Conservation (phyloP, 2,113 vertebrate species). For the Xiphophorus couchianus region DNA sequence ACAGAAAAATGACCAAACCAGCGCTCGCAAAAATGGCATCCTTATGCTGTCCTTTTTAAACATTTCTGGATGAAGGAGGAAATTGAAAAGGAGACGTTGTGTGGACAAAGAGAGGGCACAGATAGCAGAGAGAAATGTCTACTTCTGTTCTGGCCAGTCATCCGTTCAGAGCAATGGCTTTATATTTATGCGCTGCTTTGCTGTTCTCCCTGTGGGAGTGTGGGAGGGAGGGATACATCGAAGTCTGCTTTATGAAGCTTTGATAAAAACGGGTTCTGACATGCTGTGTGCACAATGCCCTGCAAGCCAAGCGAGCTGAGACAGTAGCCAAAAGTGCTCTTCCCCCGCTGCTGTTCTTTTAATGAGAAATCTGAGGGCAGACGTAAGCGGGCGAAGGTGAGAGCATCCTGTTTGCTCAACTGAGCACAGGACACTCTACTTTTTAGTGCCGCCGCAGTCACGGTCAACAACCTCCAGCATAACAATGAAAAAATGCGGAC, state of each 20-base stretch:
- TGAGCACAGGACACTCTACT: conserved; percentile 25
- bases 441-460: conserved; percentile 32
- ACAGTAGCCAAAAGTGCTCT: conserved; percentile 47
- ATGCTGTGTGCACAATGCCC: conserved; percentile 55
- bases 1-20: conserved; percentile 10
- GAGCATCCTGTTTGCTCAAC: conserved; percentile 36
- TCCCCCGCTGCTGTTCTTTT: conserved; percentile 33
- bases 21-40: conserved; percentile 36
- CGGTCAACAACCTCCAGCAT: conserved; percentile 35
- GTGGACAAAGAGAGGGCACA: conserved; percentile 12
- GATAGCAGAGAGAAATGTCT: conserved; percentile 29
- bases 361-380: conserved; percentile 46
- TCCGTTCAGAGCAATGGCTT: conserved; percentile 19
- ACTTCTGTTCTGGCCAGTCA: conserved; percentile 43
- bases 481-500: conserved; percentile 25
- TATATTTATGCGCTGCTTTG: conserved; percentile 32
- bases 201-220: conserved; percentile 38
- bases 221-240: neutral
- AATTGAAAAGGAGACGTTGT: conserved; percentile 33
- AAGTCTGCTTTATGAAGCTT: conserved; percentile 49
- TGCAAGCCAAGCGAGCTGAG: conserved; percentile 52
- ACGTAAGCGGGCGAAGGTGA: conserved; percentile 60
- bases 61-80: conserved; percentile 14
- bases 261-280: conserved; percentile 68
- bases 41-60: conserved; percentile 33